Evolutionary conservation across 2,888 invertebrate species (phyloP).

Genomic region (Dasypogon diadema): DNA sequence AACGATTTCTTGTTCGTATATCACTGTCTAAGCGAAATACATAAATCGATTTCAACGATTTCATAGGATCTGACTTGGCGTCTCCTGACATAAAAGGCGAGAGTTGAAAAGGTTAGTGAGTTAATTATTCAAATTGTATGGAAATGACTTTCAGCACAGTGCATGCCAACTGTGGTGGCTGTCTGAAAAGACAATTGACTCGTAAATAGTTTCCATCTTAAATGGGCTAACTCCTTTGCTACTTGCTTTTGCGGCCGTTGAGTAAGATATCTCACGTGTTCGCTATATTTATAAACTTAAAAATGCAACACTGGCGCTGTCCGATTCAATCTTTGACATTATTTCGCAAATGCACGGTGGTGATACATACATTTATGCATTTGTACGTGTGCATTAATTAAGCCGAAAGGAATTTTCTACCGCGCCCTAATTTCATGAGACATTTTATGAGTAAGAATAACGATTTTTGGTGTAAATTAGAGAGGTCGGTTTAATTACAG

Average conservation of each 20-base stretch:
- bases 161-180: neutral
- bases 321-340: slow-evolving; percentile 22
- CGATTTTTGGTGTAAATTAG: no score
- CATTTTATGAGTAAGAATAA: neutral
- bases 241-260: slow-evolving; percentile 6
- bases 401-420: neutral
- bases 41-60: slow-evolving; percentile 37
- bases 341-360: slow-evolving; percentile 18
- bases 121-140: slow-evolving; percentile 54
- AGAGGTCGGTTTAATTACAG: no score
- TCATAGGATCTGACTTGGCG: slow-evolving; percentile 38
- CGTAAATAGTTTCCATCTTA: slow-evolving; percentile 39
- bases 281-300: slow-evolving; percentile 25
- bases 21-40: slow-evolving; percentile 23
- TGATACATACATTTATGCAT: neutral
- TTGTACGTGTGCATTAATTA: no score
- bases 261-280: slow-evolving; percentile 39
- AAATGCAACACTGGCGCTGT: neutral
- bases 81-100: slow-evolving; percentile 51
- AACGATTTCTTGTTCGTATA: slow-evolving; percentile 9
- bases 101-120: slow-evolving; percentile 53
- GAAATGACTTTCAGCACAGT: slow-evolving; percentile 20
- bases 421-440: neutral
- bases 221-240: slow-evolving; percentile 22
- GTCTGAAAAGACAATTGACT: slow-evolving; percentile 32